Conservation (phyloP, 2,888 invertebrate species). For the Abrostola tripartita region DNA sequence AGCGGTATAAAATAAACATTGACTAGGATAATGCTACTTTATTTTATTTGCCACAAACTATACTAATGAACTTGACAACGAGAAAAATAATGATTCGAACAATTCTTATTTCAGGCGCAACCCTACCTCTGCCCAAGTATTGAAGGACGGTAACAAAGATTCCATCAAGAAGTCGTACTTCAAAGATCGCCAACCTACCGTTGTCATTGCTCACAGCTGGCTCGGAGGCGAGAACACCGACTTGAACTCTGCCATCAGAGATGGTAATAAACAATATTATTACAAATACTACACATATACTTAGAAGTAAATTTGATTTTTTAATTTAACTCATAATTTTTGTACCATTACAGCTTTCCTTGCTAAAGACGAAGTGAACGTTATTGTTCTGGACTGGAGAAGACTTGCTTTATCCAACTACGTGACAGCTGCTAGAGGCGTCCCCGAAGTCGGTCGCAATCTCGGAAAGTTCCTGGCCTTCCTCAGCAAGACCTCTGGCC, state of each 20-base stretch:
- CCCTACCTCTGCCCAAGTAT: slow-evolving; percentile 37
- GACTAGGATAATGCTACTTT: no score
- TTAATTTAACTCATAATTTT: neutral
- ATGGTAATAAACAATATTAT: slow-evolving; percentile 12
- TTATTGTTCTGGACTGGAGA: slow-evolving; percentile 71
- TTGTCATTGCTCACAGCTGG: slow-evolving; percentile 66
- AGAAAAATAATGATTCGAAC: slow-evolving; percentile 2
- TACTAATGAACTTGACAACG: neutral
- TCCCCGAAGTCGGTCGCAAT: slow-evolving; percentile 75
- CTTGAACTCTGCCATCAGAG: slow-evolving; percentile 32
- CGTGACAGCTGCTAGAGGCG: slow-evolving; percentile 68
- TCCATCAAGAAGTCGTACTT: slow-evolving; percentile 63
- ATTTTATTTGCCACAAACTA: neutral
- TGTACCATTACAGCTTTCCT: slow-evolving; percentile 25
- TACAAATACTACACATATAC: neutral
- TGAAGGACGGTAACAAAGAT: slow-evolving; percentile 17
- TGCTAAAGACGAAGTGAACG: slow-evolving; percentile 32
- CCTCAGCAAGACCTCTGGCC: slow-evolving; percentile 65
- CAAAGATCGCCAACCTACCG: slow-evolving; percentile 52
- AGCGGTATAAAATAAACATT: no score
- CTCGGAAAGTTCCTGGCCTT: slow-evolving; percentile 78
- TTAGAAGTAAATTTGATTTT: neutral
- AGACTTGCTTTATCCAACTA: slow-evolving; percentile 68
- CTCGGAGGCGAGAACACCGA: slow-evolving; percentile 56
- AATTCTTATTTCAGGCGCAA: slow-evolving; percentile 62